Conservation (phyloP, 2,797 vertebrate genomes). For the Pelochelys cantorii region DNA sequence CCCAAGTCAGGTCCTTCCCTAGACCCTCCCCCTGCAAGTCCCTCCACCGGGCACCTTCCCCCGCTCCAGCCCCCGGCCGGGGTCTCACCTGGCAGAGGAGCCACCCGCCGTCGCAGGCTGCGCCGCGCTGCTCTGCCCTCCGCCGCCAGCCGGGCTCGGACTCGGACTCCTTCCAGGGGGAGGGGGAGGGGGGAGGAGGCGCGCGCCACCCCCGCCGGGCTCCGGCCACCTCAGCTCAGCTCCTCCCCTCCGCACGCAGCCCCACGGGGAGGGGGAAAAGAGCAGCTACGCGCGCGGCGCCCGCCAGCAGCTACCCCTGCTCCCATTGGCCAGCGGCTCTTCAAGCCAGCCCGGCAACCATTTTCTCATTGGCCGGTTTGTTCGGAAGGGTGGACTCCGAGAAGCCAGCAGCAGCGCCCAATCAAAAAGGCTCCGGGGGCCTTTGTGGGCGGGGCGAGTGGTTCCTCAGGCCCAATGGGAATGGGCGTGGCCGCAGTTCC, state of each 20-base stretch:
- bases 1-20: too few species aligned
- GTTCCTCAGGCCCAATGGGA: background rate
- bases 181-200: slow-evolving; percentile 40
- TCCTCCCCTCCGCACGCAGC: slow-evolving; percentile 18
- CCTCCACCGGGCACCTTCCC: too few species aligned
- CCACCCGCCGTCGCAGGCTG: background rate
- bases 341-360: slow-evolving; percentile 69
- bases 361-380: slow-evolving; percentile 56
- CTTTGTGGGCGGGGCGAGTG: background rate
- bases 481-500: background rate
- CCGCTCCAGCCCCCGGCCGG: background rate
- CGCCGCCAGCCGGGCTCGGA: slow-evolving; percentile 5
- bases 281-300: background rate
- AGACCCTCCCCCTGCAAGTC: background rate
- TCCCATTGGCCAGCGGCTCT: slow-evolving; percentile 38
- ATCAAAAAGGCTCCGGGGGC: background rate
- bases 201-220: slow-evolving; percentile 41
- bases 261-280: background rate
- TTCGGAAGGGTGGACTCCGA: background rate
- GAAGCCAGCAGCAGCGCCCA: background rate
- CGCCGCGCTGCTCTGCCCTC: background rate
- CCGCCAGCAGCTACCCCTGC: slow-evolving; percentile 46
- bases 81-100: slow-evolving; percentile 19
- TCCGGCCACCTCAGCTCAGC: slow-evolving; percentile 41
- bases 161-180: slow-evolving; percentile 3